Conservation (phyloP, 2,113 vertebrate genomes). For the Atractosteus spatula region DNA sequence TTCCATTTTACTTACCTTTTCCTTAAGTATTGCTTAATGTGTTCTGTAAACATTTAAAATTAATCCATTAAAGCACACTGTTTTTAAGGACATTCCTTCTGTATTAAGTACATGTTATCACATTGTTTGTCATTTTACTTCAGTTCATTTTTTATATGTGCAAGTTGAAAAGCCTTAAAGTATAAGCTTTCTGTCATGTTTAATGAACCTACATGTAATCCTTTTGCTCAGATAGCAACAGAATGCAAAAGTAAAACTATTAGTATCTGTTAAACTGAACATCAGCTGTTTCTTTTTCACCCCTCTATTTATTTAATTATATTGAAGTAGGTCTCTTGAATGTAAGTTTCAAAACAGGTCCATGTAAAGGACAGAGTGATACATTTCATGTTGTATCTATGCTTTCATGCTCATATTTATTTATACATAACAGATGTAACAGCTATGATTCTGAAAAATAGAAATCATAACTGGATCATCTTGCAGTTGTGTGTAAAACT, state of each 20-base stretch:
- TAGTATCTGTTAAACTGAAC: background rate
- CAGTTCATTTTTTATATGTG: too few relatives aligned
- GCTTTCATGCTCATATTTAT: background rate
- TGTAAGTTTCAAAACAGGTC: background rate
- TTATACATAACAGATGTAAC: background rate
- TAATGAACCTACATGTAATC: background rate
- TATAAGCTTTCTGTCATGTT: background rate
- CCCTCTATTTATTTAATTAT: background rate
- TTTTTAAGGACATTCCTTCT: too few relatives aligned
- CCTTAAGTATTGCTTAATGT: too few relatives aligned
- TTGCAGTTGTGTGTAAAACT: too few relatives aligned
- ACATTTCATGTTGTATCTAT: background rate
- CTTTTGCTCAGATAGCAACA: background rate
- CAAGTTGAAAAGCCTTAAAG: background rate
- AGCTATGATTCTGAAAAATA: too few relatives aligned
- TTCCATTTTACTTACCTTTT: too few relatives aligned
- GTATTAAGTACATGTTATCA: too few relatives aligned
- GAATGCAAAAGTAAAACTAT: background rate
- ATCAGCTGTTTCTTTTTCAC: background rate
- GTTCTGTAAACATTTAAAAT: too few relatives aligned
- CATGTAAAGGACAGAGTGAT: background rate
- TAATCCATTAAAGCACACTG: too few relatives aligned
- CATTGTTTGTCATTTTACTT: background rate
- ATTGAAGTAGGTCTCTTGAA: background rate
- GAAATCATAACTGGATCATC: too few relatives aligned